These are phyloP conservation scores for Drosophila willistoni DNA, from an alignment of 1,140 invertebrate species.

Conservation along the genomic window DNA sequence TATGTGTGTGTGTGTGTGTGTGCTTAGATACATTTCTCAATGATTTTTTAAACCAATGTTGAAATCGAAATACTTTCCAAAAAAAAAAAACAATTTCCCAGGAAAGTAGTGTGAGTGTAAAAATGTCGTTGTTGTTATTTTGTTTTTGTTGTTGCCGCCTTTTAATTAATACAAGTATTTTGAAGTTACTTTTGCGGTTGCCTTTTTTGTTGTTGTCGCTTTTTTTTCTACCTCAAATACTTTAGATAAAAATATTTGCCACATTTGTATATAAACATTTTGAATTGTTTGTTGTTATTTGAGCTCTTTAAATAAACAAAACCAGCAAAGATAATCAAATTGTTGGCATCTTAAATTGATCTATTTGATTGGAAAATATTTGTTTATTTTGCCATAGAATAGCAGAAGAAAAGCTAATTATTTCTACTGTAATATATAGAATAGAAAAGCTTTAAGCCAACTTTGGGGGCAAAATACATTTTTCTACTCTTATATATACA, in stretches of 20 bases:
- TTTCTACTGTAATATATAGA: too few species aligned
- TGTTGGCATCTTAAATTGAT: too few species aligned
- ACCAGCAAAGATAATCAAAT: too few species aligned
- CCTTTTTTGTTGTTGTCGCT: neutral
- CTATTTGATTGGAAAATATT: too few species aligned
- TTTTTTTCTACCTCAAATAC: too few species aligned
- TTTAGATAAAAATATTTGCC: slow-evolving; percentile 32
- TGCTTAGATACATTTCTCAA: neutral
- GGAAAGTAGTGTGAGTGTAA: neutral
- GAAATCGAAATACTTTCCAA: neutral
- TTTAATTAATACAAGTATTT: slow-evolving; percentile 6
- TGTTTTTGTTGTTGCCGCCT: neutral
- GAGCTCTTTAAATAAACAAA: too few species aligned
- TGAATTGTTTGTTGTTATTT: too few species aligned
- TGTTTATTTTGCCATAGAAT: too few species aligned
- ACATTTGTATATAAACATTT: slow-evolving; percentile 13
- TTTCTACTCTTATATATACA: too few species aligned
- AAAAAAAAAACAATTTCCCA: neutral
- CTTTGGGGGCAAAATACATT: too few species aligned
- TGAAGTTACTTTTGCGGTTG: neutral
- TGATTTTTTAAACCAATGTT: neutral
- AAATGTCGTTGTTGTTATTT: neutral
- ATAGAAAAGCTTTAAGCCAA: too few species aligned
- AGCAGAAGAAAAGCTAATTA: too few species aligned
- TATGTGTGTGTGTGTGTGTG: neutral